These are phyloP conservation scores for Yponomeuta plumbellus DNA, from an alignment of 2,888 invertebrate species.

Conservation along the genomic window DNA sequence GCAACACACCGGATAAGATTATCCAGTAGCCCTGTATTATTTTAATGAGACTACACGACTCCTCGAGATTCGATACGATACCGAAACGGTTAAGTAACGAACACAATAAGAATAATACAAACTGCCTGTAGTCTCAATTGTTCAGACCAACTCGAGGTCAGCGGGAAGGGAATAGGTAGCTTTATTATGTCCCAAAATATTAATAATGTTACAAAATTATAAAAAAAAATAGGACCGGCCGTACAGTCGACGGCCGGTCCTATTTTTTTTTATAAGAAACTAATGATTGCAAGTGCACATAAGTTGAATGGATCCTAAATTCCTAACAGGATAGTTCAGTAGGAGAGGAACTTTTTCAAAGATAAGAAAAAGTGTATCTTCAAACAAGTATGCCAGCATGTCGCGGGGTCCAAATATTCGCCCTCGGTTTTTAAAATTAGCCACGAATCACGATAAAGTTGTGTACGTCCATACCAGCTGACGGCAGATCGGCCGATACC, in stretches of 20 bases:
- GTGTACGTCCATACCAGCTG: slow-evolving; percentile 70
- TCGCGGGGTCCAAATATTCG: not conserved
- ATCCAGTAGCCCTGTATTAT: slow-evolving; percentile 76
- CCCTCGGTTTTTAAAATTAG: slow-evolving; percentile 64
- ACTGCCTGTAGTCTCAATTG: slow-evolving; percentile 34
- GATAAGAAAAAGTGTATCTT: not conserved
- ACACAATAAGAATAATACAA: slow-evolving; percentile 57
- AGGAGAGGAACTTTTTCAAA: not conserved
- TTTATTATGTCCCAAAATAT: not conserved
- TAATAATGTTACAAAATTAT: no score
- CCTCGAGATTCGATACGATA: slow-evolving; percentile 69
- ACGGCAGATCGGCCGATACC: slow-evolving; percentile 73
- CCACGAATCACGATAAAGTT: slow-evolving; percentile 62
- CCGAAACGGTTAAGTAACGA: slow-evolving; percentile 71
- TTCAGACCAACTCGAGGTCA: not conserved
- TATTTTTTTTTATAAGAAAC: no score
- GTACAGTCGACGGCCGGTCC: no score
- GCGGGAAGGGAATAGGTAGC: not conserved
- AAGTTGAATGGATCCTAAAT: no score
- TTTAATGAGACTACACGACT: slow-evolving; percentile 77
- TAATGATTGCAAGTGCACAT: no score
- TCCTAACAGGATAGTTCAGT: no score
- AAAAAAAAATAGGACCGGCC: no score
- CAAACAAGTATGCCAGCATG: not conserved
- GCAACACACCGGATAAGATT: slow-evolving; percentile 75